A percentile compares a stretch with the other conserved stretches of the same genome.
phyloP scores from a whole-genome alignment of 2,888 invertebrate genomes.

The Drosophila borborema region DNA sequence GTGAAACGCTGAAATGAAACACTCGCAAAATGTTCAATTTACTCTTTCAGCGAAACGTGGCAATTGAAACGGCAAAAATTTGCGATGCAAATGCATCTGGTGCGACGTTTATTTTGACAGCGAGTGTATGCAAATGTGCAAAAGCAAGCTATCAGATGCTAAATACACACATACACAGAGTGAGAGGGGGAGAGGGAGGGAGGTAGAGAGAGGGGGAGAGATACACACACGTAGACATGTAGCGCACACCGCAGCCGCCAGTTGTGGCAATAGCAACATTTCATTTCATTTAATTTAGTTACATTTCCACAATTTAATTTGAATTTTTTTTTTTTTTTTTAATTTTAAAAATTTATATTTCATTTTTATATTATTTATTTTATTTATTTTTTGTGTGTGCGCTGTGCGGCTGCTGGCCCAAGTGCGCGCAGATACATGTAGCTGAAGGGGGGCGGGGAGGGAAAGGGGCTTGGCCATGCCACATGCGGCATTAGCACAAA shows the following conservation, averaged over 20 bases:
- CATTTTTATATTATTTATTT: constrained; percentile 55
- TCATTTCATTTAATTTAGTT: constrained; percentile 72
- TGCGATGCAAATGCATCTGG: constrained; percentile 39
- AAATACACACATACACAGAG: constrained; percentile 18
- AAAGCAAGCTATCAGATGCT: constrained; percentile 24
- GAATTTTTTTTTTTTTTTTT: constrained; percentile 29
- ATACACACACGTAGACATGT: constrained; percentile 1
- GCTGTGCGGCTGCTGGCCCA: constrained; percentile 48
- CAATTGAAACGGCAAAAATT: constrained; percentile 23
- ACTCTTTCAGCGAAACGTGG: not conserved
- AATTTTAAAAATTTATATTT: constrained; percentile 69
- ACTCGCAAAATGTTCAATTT: constrained; percentile 6
- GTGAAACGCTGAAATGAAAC: not conserved
- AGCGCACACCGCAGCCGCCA: constrained; percentile 11
- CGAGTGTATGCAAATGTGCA: constrained; percentile 54
- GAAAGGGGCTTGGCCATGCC: constrained; percentile 10
- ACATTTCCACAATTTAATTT: constrained; percentile 55
- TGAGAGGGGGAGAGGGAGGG: not conserved
- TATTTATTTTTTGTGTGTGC: constrained; percentile 50
- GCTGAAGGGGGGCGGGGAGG: not conserved
- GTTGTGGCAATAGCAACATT: constrained; percentile 43
- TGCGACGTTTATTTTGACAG: constrained; percentile 39
- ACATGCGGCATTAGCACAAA: constrained; percentile 63
- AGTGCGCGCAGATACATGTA: constrained; percentile 38
- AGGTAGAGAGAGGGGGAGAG: not conserved